Evolutionary conservation across 1,140 invertebrate genomes (phyloP), one percentile per base, ranked within the genome.

Genomic region (Halesus radiatus): DNA sequence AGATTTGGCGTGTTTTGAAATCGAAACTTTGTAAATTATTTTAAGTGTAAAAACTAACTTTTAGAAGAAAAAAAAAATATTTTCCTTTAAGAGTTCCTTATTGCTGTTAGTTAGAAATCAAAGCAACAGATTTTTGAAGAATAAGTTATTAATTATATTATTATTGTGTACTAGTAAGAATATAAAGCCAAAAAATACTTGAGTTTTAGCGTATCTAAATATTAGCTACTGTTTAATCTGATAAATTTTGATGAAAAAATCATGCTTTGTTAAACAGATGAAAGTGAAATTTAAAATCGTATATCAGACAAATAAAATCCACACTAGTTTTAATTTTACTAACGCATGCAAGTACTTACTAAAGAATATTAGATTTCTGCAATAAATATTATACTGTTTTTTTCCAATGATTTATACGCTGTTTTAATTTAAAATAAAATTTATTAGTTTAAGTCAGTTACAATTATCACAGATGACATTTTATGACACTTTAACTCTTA

Each of bases 401-500:
- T 77, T 13, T 64, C 64, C 50, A 68, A 78, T 68, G 53, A 64
- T 45, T 37, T 64, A 10, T 15, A 74, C 23, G 18, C 53, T 26
- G 3, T 66, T 37, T 78, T 74, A 72, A 81, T 80, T 80, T 72
- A 81, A 80, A 83, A 83, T 83, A 83, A 56, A 83, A 79, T 79
- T 80, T 81, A 73, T 81, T 83, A 76, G 79, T 83, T 78, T 79
- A 80, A 78, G 73, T 78, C 76, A 80, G 54, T 81, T 76, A 83
- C 77, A 83, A 81, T 83, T 83, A 83, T 83, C 82, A 83, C 82
- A 83, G 82, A 83, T 83, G 80, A 76, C 78, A 80, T 74, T 66
- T 74, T 62, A 81, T 76, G 76, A 79, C 77, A 79, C 53, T 72
- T 78, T 79, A 75, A 58, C 23, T 56, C 23, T 68, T 70, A 72